Base-by-base conservation (phyloP, 2,797 vertebrate species). In the Enteromius argenteus region DNA sequence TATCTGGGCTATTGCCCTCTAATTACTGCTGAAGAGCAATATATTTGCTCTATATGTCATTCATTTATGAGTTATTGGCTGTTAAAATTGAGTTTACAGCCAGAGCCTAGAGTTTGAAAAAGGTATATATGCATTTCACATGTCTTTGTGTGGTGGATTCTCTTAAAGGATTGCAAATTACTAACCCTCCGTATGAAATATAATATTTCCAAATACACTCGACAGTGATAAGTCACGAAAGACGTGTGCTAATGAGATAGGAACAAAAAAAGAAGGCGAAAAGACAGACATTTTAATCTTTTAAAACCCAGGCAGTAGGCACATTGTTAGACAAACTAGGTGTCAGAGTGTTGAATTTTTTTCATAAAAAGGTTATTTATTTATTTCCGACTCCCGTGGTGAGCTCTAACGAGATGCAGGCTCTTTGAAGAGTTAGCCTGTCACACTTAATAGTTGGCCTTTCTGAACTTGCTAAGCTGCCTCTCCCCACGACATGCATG, bases 251-350 rank as follows among this genome's bases (percentile, higher is more conserved):
- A 94, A 95, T 94, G 93, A 95, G 92, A 88, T 88, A 79, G 86
- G 91, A 93, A 85, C 87, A 89, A 92, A 92, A 90, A 89, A 89
- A 92, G 84, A 74, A 72, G 4, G 5, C 4, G 49, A 67, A 82
- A 69, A 80, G 49, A 80, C 88, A 92, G 91, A 92, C 90, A 91
- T 94, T 92, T 91, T 92, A 93, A 94, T 94, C 93, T 94, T 94
- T 94, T 91, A 94, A 92, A 94, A 91, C 90, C 91, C 89, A 46
- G 88, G 88, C 93, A 92, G 91, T 90, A 89, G 75, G 89, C 88
- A 90, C 92, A 91, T 94, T 94, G 92, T 94, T 94, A 94, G 90
- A 94, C 92, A 94, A 94, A 93, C 90, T 78, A 27, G 62, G 68
- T 92, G 93, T 92, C 93, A 92, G 86, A 81, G 84, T 91, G 90